phyloP scores from a whole-genome alignment of 2,113 vertebrate species.

The Acanthochromis polyacanthus region DNA sequence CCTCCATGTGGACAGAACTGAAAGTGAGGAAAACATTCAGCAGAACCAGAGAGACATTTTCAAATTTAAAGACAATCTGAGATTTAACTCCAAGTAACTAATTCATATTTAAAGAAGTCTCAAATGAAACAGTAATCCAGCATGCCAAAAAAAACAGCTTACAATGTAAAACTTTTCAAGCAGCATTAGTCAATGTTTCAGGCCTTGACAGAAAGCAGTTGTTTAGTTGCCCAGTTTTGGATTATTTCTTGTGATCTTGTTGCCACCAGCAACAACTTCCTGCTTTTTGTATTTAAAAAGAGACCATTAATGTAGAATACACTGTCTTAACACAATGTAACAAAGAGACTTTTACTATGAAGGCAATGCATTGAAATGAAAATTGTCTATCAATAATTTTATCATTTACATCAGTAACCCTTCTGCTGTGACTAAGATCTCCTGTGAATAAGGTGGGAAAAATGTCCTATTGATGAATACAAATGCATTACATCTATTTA shows the following conservation, averaged over 20 bases:
- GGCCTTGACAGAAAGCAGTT: background rate
- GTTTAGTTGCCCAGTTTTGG: background rate
- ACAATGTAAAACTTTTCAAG: background rate
- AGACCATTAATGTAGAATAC: background rate
- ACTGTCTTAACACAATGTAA: background rate
- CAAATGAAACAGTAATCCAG: background rate
- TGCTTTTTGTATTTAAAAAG: background rate
- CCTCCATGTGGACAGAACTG: conserved; percentile 96
- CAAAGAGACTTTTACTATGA: background rate
- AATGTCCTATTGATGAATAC: background rate
- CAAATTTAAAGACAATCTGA: background rate
- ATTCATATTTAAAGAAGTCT: background rate
- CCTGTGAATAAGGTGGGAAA: background rate
- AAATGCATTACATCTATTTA: background rate
- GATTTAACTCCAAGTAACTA: background rate
- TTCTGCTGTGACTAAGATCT: background rate
- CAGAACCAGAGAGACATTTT: conserved; percentile 13
- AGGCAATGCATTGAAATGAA: background rate
- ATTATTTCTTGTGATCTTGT: background rate
- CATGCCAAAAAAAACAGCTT: background rate
- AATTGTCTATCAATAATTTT: background rate
- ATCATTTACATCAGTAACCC: background rate
- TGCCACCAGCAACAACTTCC: background rate
- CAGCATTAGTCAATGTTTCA: background rate
- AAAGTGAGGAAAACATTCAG: conserved; percentile 49